Evolutionary conservation across 2,888 invertebrate species (phyloP), one percentile per base, ranked within the genome.

Genomic region (Coenonympha arcania): DNA sequence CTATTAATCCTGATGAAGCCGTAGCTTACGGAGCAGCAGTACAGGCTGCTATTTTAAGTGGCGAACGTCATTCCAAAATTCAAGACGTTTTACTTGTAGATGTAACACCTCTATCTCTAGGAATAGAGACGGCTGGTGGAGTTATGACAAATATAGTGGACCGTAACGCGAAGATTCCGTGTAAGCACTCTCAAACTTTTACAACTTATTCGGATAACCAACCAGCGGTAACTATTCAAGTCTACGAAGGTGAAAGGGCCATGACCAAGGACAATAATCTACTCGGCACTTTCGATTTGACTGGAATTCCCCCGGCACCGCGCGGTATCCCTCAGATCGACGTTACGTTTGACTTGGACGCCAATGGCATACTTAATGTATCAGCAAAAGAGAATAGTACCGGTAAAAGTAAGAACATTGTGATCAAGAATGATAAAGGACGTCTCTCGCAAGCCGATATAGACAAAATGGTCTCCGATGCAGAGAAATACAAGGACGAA

Each of bases 121-220:
- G 92, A 18, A 92, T 93, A 37, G 94, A 95, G 77, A 93, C 92
- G 0, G 92, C 91, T 13, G 92, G 92, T 2, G 92, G 93, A 6
- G 92, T 93, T 0, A 93, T 93, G 93, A 86, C 89, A 0, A 91
- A 90, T 59, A 89, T 93, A 15, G 89, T 94, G 9, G 91, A 93
- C 62, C 85, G 93, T 50, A 92, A 92, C 62, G 82, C 88, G 2
- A 87, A 90, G 60, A 92, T 92, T 62, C 93, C 92, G 0, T 91
- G 90, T 74, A 91, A 90, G 59, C 90, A 91, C 68, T 85, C 89
- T 0, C 89, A 92, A 70, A 90, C 88, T 0, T 95, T 94, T 71
- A 91, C 93, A 1, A 95, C 94, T 0, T 94, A 92, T 66, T 79
- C 92, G 0, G 94, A 95, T 71, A 94, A 93, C 69, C 94, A 95